Evolutionary conservation across 2,797 vertebrate species (phyloP), one percentile per base, ranked within the genome.

Genomic region (Sternotherus odoratus): DNA sequence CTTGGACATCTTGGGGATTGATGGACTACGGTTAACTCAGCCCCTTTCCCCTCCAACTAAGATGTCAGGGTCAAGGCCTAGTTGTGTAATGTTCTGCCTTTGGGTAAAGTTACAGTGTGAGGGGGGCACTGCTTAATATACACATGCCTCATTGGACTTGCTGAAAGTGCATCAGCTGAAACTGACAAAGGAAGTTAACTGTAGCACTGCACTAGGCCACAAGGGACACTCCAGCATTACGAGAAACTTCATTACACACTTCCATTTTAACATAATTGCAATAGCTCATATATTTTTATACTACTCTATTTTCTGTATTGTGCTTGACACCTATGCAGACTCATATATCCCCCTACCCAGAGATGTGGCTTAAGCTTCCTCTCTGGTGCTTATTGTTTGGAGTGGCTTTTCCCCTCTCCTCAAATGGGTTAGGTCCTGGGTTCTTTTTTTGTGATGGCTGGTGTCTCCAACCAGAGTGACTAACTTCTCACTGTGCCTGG

Each of bases 251-350:
- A 21, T 21, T 83, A 84, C 51, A 53, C 33, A 3, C 10, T 43
- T 74, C 8, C 0, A 39, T 91, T 92, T 91, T 87, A 30, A 57
- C 21, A 0, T 53, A n/a, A 15, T 82, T 21, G 26, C 2, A 0
- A 4, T 50, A 57, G 8, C 23, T 50, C 39, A 10, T 16, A 7
- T 46, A 33, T 80, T 53, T 53, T 84, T 91, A 72, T 82, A 8
- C 39, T 4, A 28, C 17, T 4, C 2, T 36, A 12, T 60, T 88
- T 51, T 49, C 60, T 54, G 5, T 23, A 46, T 4, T 19, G 10
- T 21, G 24, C 49, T 51, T 83, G 7, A 13, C 21, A 83, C 5
- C 3, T 57, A 19, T 21, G 19, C n/a, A 66, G 63, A 36, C n/a
- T 66, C 8, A 9, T 36, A 63, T 66, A 66, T 15, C 16, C n/a